A percentile compares a stretch with the other conserved stretches of the same genome.
phyloP scores from a whole-genome alignment of 2,113 vertebrate genomes.

The Paedocypris sp. region DNA sequence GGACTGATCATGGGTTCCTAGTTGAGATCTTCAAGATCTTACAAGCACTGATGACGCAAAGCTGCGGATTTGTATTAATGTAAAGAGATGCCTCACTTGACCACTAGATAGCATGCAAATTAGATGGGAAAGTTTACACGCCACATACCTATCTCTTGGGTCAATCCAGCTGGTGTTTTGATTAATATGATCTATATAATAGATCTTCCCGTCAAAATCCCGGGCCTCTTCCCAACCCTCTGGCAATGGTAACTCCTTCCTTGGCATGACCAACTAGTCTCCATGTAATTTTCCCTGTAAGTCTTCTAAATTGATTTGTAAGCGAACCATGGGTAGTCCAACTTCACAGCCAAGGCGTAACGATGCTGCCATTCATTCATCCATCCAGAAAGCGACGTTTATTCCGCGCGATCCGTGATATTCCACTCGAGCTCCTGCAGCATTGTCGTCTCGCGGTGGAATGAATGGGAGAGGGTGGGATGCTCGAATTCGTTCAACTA shows the following conservation, averaged over 20 bases:
- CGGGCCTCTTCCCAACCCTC: slow-evolving; percentile 92
- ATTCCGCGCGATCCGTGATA: slow-evolving; percentile 36
- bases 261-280: slow-evolving; percentile 78
- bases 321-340: slow-evolving; percentile 33
- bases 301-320: slow-evolving; percentile 54
- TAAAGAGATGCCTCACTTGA: too few relatives aligned
- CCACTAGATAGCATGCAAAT: too few relatives aligned
- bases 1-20: not conserved
- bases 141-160: slow-evolving; percentile 82
- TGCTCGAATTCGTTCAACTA: slow-evolving; percentile 13
- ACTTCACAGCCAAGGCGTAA: not conserved
- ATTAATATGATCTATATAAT: slow-evolving; percentile 87
- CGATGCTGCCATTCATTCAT: slow-evolving; percentile 32
- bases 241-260: slow-evolving; percentile 90
- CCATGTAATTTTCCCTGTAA: slow-evolving; percentile 59
- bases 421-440: not conserved
- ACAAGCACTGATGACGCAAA: not conserved
- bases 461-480: slow-evolving; percentile 12
- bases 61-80: too few relatives aligned
- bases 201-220: slow-evolving; percentile 92
- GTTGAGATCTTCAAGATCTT: not conserved
- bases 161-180: slow-evolving; percentile 93
- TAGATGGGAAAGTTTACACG: too few relatives aligned
- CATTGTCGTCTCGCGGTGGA: not conserved
- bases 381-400: not conserved